Evolutionary conservation across 30 jellyfish, hydroid and myxozoan genomes (phyloP).

Genomic region (Turritopsis rubra): DNA sequence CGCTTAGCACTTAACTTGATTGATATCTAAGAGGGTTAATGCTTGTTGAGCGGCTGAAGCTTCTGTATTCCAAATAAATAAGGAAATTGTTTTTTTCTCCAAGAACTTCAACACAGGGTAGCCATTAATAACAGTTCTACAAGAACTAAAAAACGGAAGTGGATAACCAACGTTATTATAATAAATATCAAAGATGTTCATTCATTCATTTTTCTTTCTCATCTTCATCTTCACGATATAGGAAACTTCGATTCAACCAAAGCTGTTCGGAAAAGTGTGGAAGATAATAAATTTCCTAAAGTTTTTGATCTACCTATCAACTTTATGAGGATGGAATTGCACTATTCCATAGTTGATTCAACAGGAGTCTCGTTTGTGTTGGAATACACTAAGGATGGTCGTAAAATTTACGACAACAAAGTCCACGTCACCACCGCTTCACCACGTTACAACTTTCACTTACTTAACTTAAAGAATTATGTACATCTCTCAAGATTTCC

Average conservation of each 20-base stretch:
- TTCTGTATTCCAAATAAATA: no score
- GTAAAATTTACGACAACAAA: not conserved
- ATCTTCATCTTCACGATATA: not conserved
- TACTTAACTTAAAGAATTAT: not conserved
- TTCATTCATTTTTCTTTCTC: not conserved
- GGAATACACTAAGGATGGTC: constrained; percentile 25
- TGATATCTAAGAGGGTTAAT: no score
- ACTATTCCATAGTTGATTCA: not conserved
- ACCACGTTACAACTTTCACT: constrained; percentile 6
- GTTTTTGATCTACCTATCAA: not conserved
- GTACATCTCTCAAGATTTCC: not conserved
- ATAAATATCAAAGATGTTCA: not conserved
- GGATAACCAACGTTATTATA: not conserved
- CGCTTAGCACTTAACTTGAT: no score
- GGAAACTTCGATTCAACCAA: not conserved
- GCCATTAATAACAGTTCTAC: no score
- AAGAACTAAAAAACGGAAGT: no score
- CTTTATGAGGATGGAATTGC: not conserved
- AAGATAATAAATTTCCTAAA: not conserved
- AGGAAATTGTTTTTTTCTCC: no score
- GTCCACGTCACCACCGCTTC: not conserved
- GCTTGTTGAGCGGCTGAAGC: no score
- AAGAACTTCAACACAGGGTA: no score
- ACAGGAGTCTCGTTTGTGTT: constrained; percentile 13
- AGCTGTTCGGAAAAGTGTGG: not conserved